phyloP scores from a whole-genome alignment of 2,888 invertebrate genomes.

The Catonia carolina region DNA sequence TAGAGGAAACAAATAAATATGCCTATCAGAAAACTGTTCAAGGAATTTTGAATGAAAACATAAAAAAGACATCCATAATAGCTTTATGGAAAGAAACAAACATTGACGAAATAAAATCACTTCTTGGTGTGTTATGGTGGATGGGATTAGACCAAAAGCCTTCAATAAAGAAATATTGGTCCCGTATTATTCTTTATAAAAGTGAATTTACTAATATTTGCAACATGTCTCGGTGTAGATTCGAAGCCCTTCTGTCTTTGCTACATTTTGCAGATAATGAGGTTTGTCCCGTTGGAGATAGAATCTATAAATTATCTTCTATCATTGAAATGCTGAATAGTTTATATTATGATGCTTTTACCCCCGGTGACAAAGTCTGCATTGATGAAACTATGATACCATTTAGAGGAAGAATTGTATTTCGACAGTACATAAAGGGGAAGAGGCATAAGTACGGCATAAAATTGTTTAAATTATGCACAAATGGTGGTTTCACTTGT shows the following conservation, averaged over 20 bases:
- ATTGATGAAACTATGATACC: neutral
- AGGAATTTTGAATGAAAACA: neutral
- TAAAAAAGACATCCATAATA: neutral
- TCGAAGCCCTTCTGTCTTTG: neutral
- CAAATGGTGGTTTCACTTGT: constrained; percentile 2
- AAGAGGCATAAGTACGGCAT: too few relatives aligned
- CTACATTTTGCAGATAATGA: constrained; percentile 1
- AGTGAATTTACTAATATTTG: neutral
- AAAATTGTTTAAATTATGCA: neutral
- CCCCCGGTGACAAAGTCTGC: neutral
- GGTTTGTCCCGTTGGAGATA: neutral
- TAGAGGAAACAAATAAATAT: constrained; percentile 2
- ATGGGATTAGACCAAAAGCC: neutral
- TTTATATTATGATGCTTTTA: neutral
- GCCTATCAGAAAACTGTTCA: neutral
- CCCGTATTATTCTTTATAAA: neutral
- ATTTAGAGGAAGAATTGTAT: neutral
- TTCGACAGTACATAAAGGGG: neutral
- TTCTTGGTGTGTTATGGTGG: neutral
- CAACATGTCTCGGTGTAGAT: neutral
- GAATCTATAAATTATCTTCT: neutral
- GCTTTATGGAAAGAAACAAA: constrained; percentile 4
- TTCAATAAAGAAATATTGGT: neutral
- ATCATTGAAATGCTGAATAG: neutral
- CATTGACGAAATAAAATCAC: neutral